Percentiles rank a stretch among this genome's conserved stretches.
Conservation (phyloP, 2,888 invertebrate species). For the Temnothorax rugatulus region DNA sequence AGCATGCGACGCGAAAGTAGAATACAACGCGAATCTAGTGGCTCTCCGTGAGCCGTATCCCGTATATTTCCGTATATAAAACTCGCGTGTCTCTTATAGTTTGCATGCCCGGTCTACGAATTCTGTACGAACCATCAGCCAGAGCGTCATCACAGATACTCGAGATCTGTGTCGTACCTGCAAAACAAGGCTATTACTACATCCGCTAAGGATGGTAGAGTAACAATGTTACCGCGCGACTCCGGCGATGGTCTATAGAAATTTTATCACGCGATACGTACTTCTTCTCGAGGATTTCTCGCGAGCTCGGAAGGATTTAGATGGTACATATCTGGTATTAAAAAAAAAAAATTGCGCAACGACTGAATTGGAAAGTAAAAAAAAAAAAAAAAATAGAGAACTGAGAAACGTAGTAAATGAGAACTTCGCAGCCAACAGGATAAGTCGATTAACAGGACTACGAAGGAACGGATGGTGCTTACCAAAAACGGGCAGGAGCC, state of each 20-base stretch:
- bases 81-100: conserved; percentile 17
- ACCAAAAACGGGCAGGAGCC: conserved; percentile 86
- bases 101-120: conserved; percentile 42
- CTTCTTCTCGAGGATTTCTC: conserved; percentile 34
- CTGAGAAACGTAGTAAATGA: conserved; percentile 32
- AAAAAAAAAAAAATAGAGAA: conserved; percentile 26
- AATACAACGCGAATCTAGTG: conserved; percentile 42
- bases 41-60: conserved; percentile 25
- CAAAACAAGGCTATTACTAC: conserved; percentile 29
- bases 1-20: conserved; percentile 61
- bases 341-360: conserved; percentile 47
- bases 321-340: conserved; percentile 55
- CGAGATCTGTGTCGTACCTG: not conserved
- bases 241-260: conserved; percentile 28
- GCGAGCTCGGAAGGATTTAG: conserved; percentile 58
- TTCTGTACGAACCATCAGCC: conserved; percentile 32
- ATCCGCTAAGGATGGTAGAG: not conserved
- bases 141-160: conserved; percentile 27
- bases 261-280: conserved; percentile 39
- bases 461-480: conserved; percentile 86
- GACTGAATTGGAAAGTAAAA: conserved; percentile 37
- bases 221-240: conserved; percentile 10
- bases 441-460: conserved; percentile 86
- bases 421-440: conserved; percentile 77
- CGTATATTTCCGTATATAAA: conserved; percentile 13